Evolutionary conservation across 2,113 vertebrate genomes (phyloP).

Genomic region (Picathartes gymnocephalus): DNA sequence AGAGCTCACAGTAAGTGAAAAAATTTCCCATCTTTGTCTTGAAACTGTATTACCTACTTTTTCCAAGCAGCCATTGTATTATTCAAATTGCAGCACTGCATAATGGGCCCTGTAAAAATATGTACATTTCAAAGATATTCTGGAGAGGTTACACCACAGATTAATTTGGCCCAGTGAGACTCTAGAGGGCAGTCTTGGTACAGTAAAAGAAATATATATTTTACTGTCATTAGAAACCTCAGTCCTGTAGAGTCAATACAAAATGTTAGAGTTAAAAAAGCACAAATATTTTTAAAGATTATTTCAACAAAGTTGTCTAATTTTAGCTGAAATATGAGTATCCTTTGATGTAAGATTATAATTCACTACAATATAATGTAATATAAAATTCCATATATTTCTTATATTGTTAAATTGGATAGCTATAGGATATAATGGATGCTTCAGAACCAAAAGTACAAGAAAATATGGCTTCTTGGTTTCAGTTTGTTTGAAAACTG

Average conservation of each 20-base stretch:
- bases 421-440: not conserved
- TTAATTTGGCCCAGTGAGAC: conserved; percentile 44
- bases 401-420: not conserved
- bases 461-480: accelerated
- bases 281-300: not conserved
- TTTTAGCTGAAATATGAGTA: not conserved
- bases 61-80: not conserved
- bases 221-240: not conserved
- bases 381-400: not conserved
- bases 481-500: not conserved
- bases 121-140: not conserved
- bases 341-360: not conserved
- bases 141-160: not conserved
- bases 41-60: not conserved
- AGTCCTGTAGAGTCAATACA: not conserved
- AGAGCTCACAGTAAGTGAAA: not conserved
- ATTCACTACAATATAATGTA: not conserved
- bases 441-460: not conserved
- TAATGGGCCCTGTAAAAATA: not conserved
- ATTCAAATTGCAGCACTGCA: not conserved
- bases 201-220: not conserved
- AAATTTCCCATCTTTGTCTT: not conserved
- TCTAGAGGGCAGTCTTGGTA: conserved; percentile 70
- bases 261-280: not conserved
- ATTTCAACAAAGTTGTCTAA: not conserved